These are phyloP conservation scores for Tortricodes alternella DNA, from an alignment of 2,888 invertebrate species.

Conservation along the genomic window DNA sequence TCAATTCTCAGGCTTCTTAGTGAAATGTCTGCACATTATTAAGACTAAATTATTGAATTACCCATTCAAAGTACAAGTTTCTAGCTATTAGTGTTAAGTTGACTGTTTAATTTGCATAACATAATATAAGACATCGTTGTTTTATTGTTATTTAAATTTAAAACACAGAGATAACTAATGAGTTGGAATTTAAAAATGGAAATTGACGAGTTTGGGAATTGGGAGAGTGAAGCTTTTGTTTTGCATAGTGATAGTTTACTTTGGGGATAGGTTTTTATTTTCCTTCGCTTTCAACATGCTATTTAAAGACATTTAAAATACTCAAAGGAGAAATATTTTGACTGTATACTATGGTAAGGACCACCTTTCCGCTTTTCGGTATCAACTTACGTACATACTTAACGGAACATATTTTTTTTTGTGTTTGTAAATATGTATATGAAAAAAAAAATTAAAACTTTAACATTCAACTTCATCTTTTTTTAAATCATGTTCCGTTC, in stretches of 20 bases:
- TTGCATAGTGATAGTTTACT: neutral
- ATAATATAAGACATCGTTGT: conserved; percentile 11
- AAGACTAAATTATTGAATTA: conserved; percentile 18
- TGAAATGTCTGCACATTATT: conserved; percentile 25
- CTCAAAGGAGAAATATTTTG: too few species aligned
- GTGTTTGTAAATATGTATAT: too few species aligned
- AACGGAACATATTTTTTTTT: too few species aligned
- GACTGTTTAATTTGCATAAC: conserved; percentile 26
- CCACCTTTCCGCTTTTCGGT: too few species aligned
- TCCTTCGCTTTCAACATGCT: too few species aligned
- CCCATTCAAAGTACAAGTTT: conserved; percentile 14
- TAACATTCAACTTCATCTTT: too few species aligned
- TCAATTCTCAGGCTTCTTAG: conserved; percentile 14
- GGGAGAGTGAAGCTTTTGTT: neutral
- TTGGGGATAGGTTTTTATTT: too few species aligned
- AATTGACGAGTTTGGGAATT: neutral
- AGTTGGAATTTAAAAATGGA: conserved; percentile 9
- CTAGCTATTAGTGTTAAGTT: conserved; percentile 24
- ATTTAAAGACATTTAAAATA: too few species aligned
- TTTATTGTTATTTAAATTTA: conserved; percentile 26
- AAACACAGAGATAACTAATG: conserved; percentile 17
- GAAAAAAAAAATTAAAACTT: too few species aligned
- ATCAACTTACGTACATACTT: too few species aligned
- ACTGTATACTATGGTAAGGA: too few species aligned
- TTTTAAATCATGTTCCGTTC: too few species aligned